A percentile compares a stretch with the other conserved stretches of the same genome.
Evolutionary conservation across 2,888 invertebrate species (phyloP).

Genomic region (Acleris laterana): DNA sequence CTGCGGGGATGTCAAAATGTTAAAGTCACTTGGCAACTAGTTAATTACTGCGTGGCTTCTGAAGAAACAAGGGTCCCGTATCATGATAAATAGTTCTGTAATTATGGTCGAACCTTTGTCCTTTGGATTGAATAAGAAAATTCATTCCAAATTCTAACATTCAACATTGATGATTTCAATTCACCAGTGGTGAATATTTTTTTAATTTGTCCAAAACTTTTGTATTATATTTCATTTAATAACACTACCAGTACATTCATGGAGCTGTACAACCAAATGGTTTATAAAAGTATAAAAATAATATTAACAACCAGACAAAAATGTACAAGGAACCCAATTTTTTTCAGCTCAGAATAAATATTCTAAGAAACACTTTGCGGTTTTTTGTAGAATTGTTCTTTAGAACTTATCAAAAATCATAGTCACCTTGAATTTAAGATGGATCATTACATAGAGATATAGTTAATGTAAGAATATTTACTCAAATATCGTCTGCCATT

Average conservation of each 20-base stretch:
- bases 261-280: neutral
- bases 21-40: slow-evolving; percentile 34
- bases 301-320: neutral
- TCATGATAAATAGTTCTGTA: neutral
- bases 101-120: neutral
- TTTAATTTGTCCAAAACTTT: too few relatives aligned
- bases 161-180: too few relatives aligned
- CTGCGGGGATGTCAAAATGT: slow-evolving; percentile 54
- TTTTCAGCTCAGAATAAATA: too few relatives aligned
- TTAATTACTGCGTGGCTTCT: slow-evolving; percentile 2
- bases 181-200: too few relatives aligned
- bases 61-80: neutral
- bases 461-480: slow-evolving; percentile 25
- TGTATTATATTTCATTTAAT: too few relatives aligned
- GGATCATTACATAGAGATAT: slow-evolving; percentile 24
- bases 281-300: neutral
- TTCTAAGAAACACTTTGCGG: neutral
- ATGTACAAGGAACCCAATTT: too few relatives aligned
- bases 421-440: slow-evolving; percentile 25
- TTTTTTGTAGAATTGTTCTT: slow-evolving; percentile 18
- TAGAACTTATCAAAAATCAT: slow-evolving; percentile 22
- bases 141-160: too few relatives aligned
- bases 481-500: slow-evolving; percentile 14
- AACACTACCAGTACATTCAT: too few relatives aligned
- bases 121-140: neutral